Conservation (phyloP, 2,888 invertebrate species). For the Autographa pulchrina region DNA sequence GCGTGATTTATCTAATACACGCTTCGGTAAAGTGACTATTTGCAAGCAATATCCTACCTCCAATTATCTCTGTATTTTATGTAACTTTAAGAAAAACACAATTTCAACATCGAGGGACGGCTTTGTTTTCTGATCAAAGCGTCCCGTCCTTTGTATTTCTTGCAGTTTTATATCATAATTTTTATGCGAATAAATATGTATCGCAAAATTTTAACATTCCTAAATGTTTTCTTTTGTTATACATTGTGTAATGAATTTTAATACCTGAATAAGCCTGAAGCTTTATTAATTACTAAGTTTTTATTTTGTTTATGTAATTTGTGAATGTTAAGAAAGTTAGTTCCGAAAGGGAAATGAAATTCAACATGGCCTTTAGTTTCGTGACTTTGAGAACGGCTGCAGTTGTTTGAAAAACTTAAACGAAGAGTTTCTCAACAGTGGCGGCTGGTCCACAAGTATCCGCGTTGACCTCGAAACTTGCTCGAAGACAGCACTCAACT, state of each 20-base stretch:
- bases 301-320: constrained; percentile 11
- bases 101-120: constrained; percentile 20
- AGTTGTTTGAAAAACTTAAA: constrained; percentile 51
- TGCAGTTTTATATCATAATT: constrained; percentile 40
- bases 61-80: constrained; percentile 16
- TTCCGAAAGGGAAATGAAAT: constrained; percentile 38
- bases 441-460: constrained; percentile 34
- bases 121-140: constrained; percentile 48
- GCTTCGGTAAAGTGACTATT: constrained; percentile 7
- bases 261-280: constrained; percentile 6
- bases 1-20: constrained; percentile 16
- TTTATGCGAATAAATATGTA: constrained; percentile 27
- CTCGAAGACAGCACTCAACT: constrained; percentile 34
- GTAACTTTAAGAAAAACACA: constrained; percentile 15
- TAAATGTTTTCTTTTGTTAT: background rate
- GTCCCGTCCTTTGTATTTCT: constrained; percentile 30
- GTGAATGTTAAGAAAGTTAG: constrained; percentile 15
- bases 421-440: constrained; percentile 41
- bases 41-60: constrained; percentile 7
- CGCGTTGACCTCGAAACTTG: constrained; percentile 50
- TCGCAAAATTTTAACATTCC: constrained; percentile 11
- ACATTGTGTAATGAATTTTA: constrained; percentile 38
- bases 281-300: background rate
- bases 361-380: constrained; percentile 16
- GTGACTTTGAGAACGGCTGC: constrained; percentile 46